Conservation (phyloP, 2,888 invertebrate genomes). For the Leucoma salicis region DNA sequence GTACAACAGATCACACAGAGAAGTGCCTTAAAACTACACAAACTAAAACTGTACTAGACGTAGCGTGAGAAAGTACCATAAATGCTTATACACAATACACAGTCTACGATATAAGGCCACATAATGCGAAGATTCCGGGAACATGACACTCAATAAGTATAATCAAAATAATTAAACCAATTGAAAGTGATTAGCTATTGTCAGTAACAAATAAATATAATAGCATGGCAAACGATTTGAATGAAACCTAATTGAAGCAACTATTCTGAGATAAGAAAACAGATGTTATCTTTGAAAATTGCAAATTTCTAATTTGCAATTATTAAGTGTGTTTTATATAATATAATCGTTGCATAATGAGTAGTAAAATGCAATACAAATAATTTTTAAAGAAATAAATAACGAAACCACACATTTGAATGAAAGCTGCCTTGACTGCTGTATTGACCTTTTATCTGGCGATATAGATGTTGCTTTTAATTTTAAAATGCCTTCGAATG, state of each 20-base stretch:
- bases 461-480: too few relatives aligned
- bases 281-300: background rate
- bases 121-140: conserved; percentile 30
- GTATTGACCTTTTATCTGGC: too few relatives aligned
- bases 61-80: too few relatives aligned
- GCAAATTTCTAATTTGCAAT: background rate
- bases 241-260: background rate
- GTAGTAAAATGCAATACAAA: conserved; percentile 3
- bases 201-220: conserved; percentile 6
- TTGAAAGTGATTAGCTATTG: conserved; percentile 25
- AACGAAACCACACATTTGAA: too few relatives aligned
- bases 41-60: too few relatives aligned
- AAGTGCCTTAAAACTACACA: too few relatives aligned
- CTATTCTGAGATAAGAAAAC: background rate
- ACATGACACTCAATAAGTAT: conserved; percentile 27
- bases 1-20: too few relatives aligned
- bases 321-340: background rate
- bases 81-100: too few relatives aligned
- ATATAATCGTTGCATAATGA: background rate
- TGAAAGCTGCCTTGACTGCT: too few relatives aligned
- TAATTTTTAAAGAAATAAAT: too few relatives aligned
- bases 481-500: too few relatives aligned
- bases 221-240: conserved; percentile 3
- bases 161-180: conserved; percentile 25
- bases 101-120: too few relatives aligned